These are phyloP conservation scores for Lycophotia porphyrea DNA, from an alignment of 2,888 invertebrate genomes.

Conservation along the genomic window DNA sequence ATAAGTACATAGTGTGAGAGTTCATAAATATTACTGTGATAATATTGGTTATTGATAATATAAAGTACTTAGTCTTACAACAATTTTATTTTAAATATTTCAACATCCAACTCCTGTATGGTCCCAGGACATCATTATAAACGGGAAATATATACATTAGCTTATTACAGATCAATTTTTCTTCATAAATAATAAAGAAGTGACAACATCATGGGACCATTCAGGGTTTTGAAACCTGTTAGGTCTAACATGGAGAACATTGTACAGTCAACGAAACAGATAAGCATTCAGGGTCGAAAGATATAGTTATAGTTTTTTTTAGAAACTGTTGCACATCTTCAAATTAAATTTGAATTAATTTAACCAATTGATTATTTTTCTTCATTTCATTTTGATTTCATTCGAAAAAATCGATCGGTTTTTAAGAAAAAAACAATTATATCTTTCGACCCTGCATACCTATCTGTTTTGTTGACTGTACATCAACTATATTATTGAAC, in stretches of 20 bases:
- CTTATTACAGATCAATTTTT: conserved; percentile 1
- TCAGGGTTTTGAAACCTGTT: conserved; percentile 9
- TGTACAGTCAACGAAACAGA: no score
- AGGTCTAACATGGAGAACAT: conserved; percentile 25
- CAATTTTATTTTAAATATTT: conserved; percentile 20
- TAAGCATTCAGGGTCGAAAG: no score
- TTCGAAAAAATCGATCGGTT: no score
- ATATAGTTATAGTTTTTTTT: no score
- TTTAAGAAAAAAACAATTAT: no score
- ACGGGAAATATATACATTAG: conserved; percentile 48
- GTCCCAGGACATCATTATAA: conserved; percentile 19
- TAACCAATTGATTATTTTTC: no score
- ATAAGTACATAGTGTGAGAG: conserved; percentile 41
- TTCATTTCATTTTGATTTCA: no score
- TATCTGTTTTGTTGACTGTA: no score
- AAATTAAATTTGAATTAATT: no score
- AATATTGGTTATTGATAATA: conserved; percentile 31
- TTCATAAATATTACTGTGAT: conserved; percentile 38
- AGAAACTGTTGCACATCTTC: no score
- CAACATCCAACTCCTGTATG: conserved; percentile 23
- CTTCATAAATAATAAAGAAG: neutral
- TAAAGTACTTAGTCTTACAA: conserved; percentile 16
- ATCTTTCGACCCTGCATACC: no score
- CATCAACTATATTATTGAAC: conserved; percentile 41
- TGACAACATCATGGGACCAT: conserved; percentile 3